A percentile compares a stretch with the other conserved stretches of the same genome.
phyloP scores from a whole-genome alignment of 2,888 invertebrate species.

The Hyles lineata region DNA sequence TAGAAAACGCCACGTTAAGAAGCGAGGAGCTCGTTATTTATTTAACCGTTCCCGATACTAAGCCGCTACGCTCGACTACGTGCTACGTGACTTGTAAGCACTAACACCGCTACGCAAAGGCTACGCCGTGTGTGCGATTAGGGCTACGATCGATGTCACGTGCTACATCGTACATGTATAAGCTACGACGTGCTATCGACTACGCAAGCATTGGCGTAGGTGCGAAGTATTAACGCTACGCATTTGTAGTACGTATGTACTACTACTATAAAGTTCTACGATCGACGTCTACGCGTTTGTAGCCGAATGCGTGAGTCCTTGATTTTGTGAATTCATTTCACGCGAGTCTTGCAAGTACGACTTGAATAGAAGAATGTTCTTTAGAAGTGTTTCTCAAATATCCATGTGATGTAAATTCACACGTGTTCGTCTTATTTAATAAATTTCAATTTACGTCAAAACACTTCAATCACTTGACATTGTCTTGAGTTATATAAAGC shows the following conservation, averaged over 20 bases:
- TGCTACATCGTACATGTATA: constrained; percentile 17
- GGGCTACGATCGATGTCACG: constrained; percentile 23
- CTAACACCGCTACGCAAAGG: constrained; percentile 18
- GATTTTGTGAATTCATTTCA: neutral
- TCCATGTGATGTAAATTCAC: no score
- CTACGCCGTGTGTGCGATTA: constrained; percentile 21
- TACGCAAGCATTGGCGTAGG: neutral
- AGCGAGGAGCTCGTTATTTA: constrained; percentile 8
- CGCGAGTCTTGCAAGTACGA: no score
- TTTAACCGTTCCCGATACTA: constrained; percentile 7
- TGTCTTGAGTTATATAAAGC: no score
- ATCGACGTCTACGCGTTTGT: neutral
- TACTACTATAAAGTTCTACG: neutral
- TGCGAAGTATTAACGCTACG: neutral
- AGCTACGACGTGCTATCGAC: neutral
- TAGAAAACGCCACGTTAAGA: neutral
- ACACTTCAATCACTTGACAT: no score
- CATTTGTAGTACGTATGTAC: neutral
- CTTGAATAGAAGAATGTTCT: no score
- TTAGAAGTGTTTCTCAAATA: no score
- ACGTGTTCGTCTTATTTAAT: no score
- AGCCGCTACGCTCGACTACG: constrained; percentile 21
- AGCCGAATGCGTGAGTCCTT: neutral
- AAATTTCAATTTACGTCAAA: no score
- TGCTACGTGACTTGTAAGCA: constrained; percentile 22